These are phyloP conservation scores for Heliopora coerulea DNA, from an alignment of 92 coral and sea anemone genomes.

Conservation along the genomic window DNA sequence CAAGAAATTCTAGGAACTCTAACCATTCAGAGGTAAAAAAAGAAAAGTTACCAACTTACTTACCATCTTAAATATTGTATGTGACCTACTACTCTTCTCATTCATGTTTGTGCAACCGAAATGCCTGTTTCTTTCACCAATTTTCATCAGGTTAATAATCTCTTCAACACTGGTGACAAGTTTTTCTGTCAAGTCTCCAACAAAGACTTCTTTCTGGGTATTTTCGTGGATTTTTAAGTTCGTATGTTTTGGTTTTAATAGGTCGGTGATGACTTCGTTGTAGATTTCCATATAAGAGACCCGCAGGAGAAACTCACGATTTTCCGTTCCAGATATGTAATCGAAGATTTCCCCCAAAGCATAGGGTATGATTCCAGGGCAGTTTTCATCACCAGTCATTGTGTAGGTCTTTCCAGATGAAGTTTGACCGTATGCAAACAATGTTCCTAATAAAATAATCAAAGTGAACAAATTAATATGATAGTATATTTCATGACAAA, in stretches of 20 bases:
- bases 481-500: too few relatives aligned
- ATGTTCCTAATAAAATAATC: conserved; percentile 57
- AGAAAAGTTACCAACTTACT: too few relatives aligned
- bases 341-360: conserved; percentile 78
- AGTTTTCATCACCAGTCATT: conserved; percentile 66
- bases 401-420: conserved; percentile 92
- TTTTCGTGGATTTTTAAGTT: conserved; percentile 84
- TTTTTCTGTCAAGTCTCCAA: conserved; percentile 73
- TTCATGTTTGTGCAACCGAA: conserved; percentile 95
- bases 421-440: conserved; percentile 98
- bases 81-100: conserved; percentile 83
- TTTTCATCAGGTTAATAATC: conserved; percentile 61
- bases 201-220: conserved; percentile 51
- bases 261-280: conserved; percentile 86
- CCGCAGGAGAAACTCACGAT: conserved; percentile 73
- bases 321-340: conserved; percentile 61
- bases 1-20: too few relatives aligned
- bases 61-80: conserved; percentile 86
- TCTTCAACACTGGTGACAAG: conserved; percentile 60
- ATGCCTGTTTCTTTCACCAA: conserved; percentile 90
- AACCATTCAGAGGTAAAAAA: too few relatives aligned
- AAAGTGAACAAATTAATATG: too few relatives aligned
- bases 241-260: conserved; percentile 68
- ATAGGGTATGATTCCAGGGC: conserved; percentile 74
- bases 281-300: conserved; percentile 92